Percentiles rank a stretch among this genome's conserved stretches.
Evolutionary conservation across 2,888 invertebrate genomes (phyloP).

Genomic region (Marronus borbonicus): DNA sequence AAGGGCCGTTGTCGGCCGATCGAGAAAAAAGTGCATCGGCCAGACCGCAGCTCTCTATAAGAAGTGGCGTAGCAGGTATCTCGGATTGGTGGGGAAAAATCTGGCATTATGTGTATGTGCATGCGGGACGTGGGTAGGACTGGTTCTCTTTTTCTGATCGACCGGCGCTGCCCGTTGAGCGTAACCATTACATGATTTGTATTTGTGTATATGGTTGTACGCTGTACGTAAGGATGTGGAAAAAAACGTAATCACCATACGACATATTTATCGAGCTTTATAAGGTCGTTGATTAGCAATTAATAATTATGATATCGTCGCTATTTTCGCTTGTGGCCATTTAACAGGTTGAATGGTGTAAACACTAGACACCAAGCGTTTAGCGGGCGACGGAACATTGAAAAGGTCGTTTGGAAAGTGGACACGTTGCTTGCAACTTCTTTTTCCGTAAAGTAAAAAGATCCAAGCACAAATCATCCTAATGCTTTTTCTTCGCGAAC

Average conservation of each 20-base stretch:
- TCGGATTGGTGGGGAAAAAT: conserved; percentile 8
- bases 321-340: too few relatives aligned
- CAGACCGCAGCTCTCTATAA: too few relatives aligned
- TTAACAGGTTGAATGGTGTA: too few relatives aligned
- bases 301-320: too few relatives aligned
- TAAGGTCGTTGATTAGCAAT: background rate
- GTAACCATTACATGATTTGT: conserved; percentile 22
- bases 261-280: background rate
- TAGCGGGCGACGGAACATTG: too few relatives aligned
- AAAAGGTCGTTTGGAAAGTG: too few relatives aligned
- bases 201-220: background rate
- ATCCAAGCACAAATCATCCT: too few relatives aligned
- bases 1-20: conserved; percentile 21
- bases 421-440: too few relatives aligned
- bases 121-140: conserved; percentile 16
- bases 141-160: conserved; percentile 9
- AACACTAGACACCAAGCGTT: too few relatives aligned
- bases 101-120: too few relatives aligned
- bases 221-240: background rate
- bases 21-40: conserved; percentile 31
- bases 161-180: background rate
- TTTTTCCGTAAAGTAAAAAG: too few relatives aligned
- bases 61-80: conserved; percentile 16
- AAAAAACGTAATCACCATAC: background rate
- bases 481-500: too few relatives aligned